Percentiles rank a stretch among this genome's conserved stretches.
phyloP scores from a whole-genome alignment of 2,113 vertebrate species.

The Pollimyrus isidori region DNA sequence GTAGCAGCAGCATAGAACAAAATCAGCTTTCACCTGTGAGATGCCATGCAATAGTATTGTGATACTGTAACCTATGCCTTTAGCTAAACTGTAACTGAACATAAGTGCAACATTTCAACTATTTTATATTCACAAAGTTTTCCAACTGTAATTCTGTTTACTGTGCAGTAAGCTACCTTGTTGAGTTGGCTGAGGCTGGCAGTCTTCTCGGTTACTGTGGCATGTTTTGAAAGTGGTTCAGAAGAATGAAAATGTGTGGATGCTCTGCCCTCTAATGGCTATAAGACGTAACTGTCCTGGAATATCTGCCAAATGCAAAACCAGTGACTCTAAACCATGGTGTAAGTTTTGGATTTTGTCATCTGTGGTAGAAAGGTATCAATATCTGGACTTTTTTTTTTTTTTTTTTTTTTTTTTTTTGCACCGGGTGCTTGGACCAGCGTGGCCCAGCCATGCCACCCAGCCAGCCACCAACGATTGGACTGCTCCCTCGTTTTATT shows the following conservation, averaged over 20 bases:
- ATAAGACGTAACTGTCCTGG: neutral
- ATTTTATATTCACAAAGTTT: conserved; percentile 3
- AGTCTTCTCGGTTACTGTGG: neutral
- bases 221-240: neutral
- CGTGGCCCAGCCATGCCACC: neutral
- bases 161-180: neutral
- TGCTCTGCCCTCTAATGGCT: conserved; percentile 6
- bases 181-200: neutral
- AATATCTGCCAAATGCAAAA: neutral
- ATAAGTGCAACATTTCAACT: neutral
- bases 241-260: neutral
- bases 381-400: neutral
- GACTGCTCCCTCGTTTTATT: neutral
- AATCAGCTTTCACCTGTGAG: neutral
- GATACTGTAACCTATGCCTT: conserved; percentile 6
- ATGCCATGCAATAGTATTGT: neutral
- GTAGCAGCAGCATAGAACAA: neutral
- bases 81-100: neutral
- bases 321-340: neutral
- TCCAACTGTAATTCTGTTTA: neutral
- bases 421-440: neutral
- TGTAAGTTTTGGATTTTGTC: neutral
- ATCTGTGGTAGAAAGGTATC: neutral
- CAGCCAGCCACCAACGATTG: neutral
- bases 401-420: neutral